Evolutionary conservation across 2,797 vertebrate species (phyloP), one percentile per base, ranked within the genome.

Genomic region (Oreonectes daqikongensis): DNA sequence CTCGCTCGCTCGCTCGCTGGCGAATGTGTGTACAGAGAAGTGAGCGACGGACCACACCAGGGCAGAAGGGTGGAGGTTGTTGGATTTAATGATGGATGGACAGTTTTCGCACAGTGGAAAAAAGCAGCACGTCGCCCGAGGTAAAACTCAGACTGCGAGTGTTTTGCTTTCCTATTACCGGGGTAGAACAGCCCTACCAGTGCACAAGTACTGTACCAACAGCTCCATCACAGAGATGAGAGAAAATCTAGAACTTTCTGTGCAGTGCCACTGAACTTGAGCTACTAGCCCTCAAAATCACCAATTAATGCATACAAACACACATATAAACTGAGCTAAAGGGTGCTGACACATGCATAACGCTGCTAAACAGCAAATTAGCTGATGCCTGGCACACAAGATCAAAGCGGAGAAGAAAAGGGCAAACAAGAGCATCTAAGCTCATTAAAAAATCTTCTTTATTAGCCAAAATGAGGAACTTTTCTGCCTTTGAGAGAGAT

Each of bases 131-230:
- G 72, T 87, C 84, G 86, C 84, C 88, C 71, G 77, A 79, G 85
- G 84, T 69, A 79, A 57, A 75, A 75, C 85, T 86, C 81, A 12
- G 72, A 83, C 86, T 84, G 84, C 69, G 76, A 85, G 79, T 80
- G 80, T 81, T 83, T 85, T 85, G 82, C 86, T 88, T 87, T 90
- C 90, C 90, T 89, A 92, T 91, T 91, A 91, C 91, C 87, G 8
- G 8, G 35, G 35, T 10, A 35, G 35, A 35, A 35, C 35, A 81
- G 82, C 81, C 84, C 81, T 86, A 87, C 82, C 68, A 76, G 81
- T 69, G 52, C 79, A 83, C 82, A 88, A 87, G 84, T 81, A 82
- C 86, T 84, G 81, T 84, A 85, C 84, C 85, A 82, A 83, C 73
- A 30, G 77, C 83, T 85, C 82, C 80, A 79, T 85, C 86, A 78